Conservation (phyloP, 1,140 invertebrate species). For the Bombyx mandarina region DNA sequence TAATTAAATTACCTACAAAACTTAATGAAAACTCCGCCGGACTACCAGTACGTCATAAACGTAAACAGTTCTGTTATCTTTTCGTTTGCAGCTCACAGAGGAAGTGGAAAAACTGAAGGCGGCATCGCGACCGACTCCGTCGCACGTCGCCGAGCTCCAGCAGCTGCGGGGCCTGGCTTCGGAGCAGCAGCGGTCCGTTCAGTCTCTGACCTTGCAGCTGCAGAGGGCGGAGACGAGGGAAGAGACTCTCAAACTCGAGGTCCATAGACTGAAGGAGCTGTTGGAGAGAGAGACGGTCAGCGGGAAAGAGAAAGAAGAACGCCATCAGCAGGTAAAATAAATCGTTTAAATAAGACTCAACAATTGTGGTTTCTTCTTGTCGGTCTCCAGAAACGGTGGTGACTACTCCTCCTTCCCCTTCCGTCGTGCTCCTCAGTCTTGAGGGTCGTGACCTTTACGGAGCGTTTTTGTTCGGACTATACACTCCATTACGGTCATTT, state of each 20-base stretch:
- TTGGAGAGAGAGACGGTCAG: slow-evolving; percentile 41
- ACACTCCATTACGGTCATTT: too few relatives aligned
- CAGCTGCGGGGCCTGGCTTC: slow-evolving; percentile 43
- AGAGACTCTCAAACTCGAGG: slow-evolving; percentile 47
- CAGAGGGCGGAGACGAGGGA: slow-evolving; percentile 50
- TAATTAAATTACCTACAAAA: too few relatives aligned
- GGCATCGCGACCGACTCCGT: slow-evolving; percentile 26
- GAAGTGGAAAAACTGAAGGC: slow-evolving; percentile 42
- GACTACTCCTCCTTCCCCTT: too few relatives aligned
- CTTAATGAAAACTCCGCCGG: too few relatives aligned
- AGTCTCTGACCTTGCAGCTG: slow-evolving; percentile 41
- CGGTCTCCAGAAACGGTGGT: too few relatives aligned
- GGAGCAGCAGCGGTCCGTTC: slow-evolving; percentile 52
- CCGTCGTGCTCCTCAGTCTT: too few relatives aligned
- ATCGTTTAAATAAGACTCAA: too few relatives aligned
- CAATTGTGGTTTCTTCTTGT: too few relatives aligned
- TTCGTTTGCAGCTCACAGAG: slow-evolving; percentile 31
- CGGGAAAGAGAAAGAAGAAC: slow-evolving; percentile 40
- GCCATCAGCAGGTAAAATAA: slow-evolving; percentile 36
- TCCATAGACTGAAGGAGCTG: slow-evolving; percentile 49
- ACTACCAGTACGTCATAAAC: too few relatives aligned
- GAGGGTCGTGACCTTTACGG: too few relatives aligned
- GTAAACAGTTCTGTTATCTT: background rate
- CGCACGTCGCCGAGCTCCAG: slow-evolving; percentile 48
- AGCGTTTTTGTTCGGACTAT: too few relatives aligned